phyloP scores from a whole-genome alignment of 2,888 invertebrate species.

The Xestia xanthographa region DNA sequence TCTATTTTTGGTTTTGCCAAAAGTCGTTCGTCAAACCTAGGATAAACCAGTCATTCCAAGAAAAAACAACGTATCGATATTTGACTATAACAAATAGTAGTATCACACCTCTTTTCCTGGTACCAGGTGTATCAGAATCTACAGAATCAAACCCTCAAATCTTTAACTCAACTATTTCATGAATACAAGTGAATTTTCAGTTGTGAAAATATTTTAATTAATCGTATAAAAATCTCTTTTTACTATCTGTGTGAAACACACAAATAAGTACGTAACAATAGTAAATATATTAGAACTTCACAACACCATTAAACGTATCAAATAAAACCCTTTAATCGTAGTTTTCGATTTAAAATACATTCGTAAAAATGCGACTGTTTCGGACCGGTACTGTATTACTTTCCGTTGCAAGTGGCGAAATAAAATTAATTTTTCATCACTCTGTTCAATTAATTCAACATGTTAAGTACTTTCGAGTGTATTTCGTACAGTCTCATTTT shows the following conservation, averaged over 20 bases:
- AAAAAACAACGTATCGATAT: no score
- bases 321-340: background rate
- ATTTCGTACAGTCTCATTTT: slow-evolving; percentile 40
- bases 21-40: no score
- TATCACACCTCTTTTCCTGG: background rate
- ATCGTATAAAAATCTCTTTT: background rate
- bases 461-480: slow-evolving; percentile 12
- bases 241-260: background rate
- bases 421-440: slow-evolving; percentile 62
- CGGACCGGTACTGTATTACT: slow-evolving; percentile 16
- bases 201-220: background rate
- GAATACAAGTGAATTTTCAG: background rate
- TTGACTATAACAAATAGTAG: no score
- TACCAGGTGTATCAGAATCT: background rate
- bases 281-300: background rate
- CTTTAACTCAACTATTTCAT: background rate
- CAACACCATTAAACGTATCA: background rate
- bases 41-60: no score
- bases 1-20: no score
- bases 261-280: background rate
- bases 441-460: slow-evolving; percentile 42
- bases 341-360: slow-evolving; percentile 20
- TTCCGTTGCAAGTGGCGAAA: slow-evolving; percentile 45
- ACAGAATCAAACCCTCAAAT: background rate
- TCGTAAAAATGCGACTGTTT: slow-evolving; percentile 26